Conservation (phyloP, 2,888 invertebrate species). For the Cheilosia urbana region DNA sequence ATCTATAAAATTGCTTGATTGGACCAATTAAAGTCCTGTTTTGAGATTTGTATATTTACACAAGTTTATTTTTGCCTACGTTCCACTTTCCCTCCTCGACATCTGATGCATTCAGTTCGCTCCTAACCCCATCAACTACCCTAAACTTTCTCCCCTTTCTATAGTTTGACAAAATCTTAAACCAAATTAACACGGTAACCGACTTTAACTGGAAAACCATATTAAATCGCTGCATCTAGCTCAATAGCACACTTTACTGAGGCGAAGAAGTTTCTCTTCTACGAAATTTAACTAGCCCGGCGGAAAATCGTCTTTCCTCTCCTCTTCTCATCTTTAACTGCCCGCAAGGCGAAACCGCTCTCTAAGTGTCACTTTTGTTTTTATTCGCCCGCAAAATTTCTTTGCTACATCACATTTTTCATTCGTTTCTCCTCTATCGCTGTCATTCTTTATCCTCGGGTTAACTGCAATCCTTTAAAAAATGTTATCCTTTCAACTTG, state of each 20-base stretch:
- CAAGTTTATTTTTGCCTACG: too few species aligned
- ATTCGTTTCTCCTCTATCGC: neutral
- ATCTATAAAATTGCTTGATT: too few species aligned
- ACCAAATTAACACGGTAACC: too few species aligned
- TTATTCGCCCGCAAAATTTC: constrained; percentile 45
- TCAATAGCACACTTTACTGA: constrained; percentile 28
- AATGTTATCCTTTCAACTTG: constrained; percentile 68
- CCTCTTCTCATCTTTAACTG: too few species aligned
- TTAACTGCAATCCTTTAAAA: constrained; percentile 73
- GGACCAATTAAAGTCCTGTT: too few species aligned
- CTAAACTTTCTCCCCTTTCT: too few species aligned
- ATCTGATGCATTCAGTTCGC: too few species aligned
- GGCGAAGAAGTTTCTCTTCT: constrained; percentile 20
- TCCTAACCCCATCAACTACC: too few species aligned
- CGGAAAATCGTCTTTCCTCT: neutral
- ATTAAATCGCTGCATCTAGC: constrained; percentile 19
- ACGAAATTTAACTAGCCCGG: constrained; percentile 9
- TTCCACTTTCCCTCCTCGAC: too few species aligned
- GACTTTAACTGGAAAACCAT: neutral
- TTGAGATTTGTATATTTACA: too few species aligned
- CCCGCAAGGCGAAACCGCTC: constrained; percentile 9
- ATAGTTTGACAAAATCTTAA: too few species aligned
- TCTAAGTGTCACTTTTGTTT: constrained; percentile 26
- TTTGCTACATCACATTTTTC: constrained; percentile 35
- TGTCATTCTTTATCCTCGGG: constrained; percentile 50